Base-by-base conservation (phyloP, 2,888 invertebrate genomes). In the Noctuana brunneofusca region DNA sequence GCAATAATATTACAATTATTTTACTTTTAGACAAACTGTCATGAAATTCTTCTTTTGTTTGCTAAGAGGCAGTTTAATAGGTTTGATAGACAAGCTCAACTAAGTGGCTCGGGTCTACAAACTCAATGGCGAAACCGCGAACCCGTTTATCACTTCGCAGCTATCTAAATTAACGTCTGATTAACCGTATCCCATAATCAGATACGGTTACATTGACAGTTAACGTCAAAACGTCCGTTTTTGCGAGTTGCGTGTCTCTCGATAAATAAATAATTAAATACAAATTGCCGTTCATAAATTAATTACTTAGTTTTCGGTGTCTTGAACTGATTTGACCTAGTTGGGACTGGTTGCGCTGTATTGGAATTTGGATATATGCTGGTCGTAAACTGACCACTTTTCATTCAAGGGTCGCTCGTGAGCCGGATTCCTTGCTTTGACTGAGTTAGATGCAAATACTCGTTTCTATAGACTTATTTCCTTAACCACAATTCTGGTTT, bases 261-360 rank as follows among this genome's bases (percentile, higher is more conserved):
- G 3, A 24, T 20, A 12, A 48, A 48, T 24, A 24, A 54, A n/a
- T 32, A 3, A 32, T 32, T 53, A 48, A 54, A 54, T 60, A 54
- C 60, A 60, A 54, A 60, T 48, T 60, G 46, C 32, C 24, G 54
- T 60, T 53, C 16, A 54, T 60, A 60, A 60, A 60, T 60, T 52
- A 59, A 59, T 59, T 58, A 58, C 24, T 24, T 43, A 18, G 27
- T 30, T 52, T 59, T 59, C 58, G 50, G 52, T 52, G 20, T 43
- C 43, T 50, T 59, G 30, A 59, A 59, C 52, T 43, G 52, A 59
- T 43, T 59, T 52, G 58, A 43, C 58, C 58, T 43, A 59, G 20
- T 59, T 59, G 41, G 27, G 41, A 43, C 52, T 32, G 43, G 52
- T 59, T 43, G 52, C 52, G 58, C 52, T 43, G 14, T 32, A 58